Conservation (phyloP, 2,113 vertebrate species). For the Lepisosteus oculatus region DNA sequence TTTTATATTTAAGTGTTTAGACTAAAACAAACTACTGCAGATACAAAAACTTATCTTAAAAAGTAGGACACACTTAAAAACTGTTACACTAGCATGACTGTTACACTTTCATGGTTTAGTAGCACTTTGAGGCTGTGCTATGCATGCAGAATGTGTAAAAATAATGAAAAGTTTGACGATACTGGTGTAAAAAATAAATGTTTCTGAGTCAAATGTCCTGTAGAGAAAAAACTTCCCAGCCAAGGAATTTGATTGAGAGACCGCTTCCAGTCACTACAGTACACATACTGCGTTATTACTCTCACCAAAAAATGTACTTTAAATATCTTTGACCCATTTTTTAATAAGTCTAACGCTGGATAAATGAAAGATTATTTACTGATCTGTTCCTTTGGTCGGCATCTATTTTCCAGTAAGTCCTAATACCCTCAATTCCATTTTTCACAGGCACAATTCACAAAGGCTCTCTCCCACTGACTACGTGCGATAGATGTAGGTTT, state of each 20-base stretch:
- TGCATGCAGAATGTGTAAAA: not conserved
- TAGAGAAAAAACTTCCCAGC: conserved; percentile 28
- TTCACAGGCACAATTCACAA: not conserved
- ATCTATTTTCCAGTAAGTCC: conserved; percentile 1
- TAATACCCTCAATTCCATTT: not conserved
- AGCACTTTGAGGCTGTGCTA: not conserved
- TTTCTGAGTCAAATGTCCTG: conserved; percentile 49
- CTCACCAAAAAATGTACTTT: conserved; percentile 3
- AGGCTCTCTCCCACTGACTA: not conserved
- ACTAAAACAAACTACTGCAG: too few species aligned
- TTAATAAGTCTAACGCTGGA: conserved; percentile 9
- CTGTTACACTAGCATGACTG: too few species aligned
- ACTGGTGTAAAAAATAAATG: conserved; percentile 47
- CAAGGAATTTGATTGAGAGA: conserved; percentile 33
- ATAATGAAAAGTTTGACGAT: conserved; percentile 38
- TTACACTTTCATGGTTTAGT: not conserved
- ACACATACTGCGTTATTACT: conserved; percentile 9
- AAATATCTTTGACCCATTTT: conserved; percentile 14
- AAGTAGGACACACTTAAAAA: too few species aligned
- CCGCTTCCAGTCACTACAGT: conserved; percentile 19
- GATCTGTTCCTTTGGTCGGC: not conserved
- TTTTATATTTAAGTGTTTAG: too few species aligned
- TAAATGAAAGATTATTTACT: not conserved
- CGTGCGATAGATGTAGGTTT: not conserved
- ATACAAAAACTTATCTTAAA: too few species aligned